phyloP scores from a whole-genome alignment of 2,888 invertebrate species.

The Carpatolechia fugitivella region DNA sequence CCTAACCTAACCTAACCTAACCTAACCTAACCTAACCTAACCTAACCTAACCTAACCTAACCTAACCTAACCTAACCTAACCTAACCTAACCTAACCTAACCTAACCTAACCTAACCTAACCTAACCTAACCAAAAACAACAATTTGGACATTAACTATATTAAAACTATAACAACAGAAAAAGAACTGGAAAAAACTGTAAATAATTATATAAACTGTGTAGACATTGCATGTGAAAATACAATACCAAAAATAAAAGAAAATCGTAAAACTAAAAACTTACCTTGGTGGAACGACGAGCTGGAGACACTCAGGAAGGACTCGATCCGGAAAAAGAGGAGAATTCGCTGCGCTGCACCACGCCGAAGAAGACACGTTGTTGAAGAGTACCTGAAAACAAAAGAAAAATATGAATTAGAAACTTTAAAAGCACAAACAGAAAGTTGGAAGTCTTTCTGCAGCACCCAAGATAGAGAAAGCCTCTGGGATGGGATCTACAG shows the following conservation, averaged over 20 bases:
- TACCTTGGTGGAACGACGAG: not conserved
- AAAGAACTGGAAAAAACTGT: not conserved
- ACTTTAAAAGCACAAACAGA: not conserved
- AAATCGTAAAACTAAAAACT: not conserved
- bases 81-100: slow-evolving; percentile 19
- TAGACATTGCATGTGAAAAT: not conserved
- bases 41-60: slow-evolving; percentile 21
- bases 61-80: slow-evolving; percentile 21
- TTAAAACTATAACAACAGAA: not conserved
- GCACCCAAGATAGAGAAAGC: not conserved
- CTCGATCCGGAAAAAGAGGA: too few species aligned
- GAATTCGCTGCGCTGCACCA: not conserved
- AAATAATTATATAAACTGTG: not conserved
- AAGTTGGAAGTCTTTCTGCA: not conserved
- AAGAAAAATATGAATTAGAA: slow-evolving; percentile 1
- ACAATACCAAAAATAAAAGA: not conserved
- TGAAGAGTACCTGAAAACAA: not conserved
- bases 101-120: slow-evolving; percentile 7
- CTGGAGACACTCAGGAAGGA: too few species aligned
- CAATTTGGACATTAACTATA: not conserved
- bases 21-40: slow-evolving; percentile 21
- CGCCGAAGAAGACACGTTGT: not conserved
- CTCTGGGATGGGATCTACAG: too few species aligned
- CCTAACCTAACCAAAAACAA: slow-evolving; percentile 3
- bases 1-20: slow-evolving; percentile 27